These are phyloP conservation scores for Hippocampus mohnikei DNA, from an alignment of 2,113 vertebrate genomes.

Conservation along the genomic window DNA sequence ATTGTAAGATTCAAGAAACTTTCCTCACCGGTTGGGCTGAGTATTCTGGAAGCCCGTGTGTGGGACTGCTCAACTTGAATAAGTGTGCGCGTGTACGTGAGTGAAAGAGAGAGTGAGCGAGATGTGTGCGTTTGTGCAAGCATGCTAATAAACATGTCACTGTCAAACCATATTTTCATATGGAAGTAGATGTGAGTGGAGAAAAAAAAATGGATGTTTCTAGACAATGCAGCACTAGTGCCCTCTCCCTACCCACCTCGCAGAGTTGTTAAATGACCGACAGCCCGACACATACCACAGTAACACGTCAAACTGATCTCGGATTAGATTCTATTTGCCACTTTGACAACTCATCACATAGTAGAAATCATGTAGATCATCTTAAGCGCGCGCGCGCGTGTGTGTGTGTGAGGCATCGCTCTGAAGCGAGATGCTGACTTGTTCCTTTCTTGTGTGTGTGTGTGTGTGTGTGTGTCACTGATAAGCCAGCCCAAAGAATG, in stretches of 20 bases:
- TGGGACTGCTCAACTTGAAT: constrained; percentile 57
- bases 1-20: constrained; percentile 62
- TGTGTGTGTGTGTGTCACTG: constrained; percentile 49
- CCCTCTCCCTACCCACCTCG: neutral
- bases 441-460: constrained; percentile 35
- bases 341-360: constrained; percentile 17
- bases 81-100: constrained; percentile 48
- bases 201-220: constrained; percentile 23
- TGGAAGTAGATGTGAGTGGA: constrained; percentile 41
- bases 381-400: too few relatives aligned
- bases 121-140: constrained; percentile 21
- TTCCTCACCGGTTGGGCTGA: constrained; percentile 51
- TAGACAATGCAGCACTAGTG: constrained; percentile 45
- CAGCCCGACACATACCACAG: constrained; percentile 20
- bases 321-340: neutral
- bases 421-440: constrained; percentile 41
- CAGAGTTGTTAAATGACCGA: constrained; percentile 20
- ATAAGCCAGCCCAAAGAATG: constrained; percentile 72
- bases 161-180: constrained; percentile 61
- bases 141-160: constrained; percentile 37
- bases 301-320: constrained; percentile 28
- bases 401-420: constrained; percentile 24
- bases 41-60: constrained; percentile 45
- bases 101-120: constrained; percentile 6
- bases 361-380: constrained; percentile 2